phyloP scores from a whole-genome alignment of 2,797 vertebrate genomes.

The Bovichtus diacanthus region DNA sequence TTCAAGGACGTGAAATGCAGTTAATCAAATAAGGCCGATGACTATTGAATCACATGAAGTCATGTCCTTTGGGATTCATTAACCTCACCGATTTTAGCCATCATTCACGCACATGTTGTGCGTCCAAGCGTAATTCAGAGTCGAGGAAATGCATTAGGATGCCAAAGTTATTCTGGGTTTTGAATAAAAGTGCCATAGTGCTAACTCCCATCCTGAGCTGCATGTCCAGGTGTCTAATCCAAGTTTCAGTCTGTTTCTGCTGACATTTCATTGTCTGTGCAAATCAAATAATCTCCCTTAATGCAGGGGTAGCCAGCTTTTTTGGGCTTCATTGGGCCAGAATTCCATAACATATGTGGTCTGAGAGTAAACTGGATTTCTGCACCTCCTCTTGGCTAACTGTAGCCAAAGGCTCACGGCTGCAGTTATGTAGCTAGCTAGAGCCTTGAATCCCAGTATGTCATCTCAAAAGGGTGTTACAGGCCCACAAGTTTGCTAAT shows the following conservation, averaged over 20 bases:
- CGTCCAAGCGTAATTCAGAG: not conserved
- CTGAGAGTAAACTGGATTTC: too few species aligned
- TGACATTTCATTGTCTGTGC: slow-evolving; percentile 7
- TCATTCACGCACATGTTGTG: slow-evolving; percentile 6
- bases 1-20: slow-evolving; percentile 26
- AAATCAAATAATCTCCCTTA: slow-evolving; percentile 23
- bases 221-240: not conserved
- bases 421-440: too few species aligned
- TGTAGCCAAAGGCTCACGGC: too few species aligned
- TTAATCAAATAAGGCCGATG: slow-evolving; percentile 18
- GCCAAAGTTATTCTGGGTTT: not conserved
- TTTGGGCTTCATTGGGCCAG: too few species aligned
- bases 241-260: slow-evolving; percentile 13
- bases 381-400: too few species aligned
- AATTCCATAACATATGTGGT: too few species aligned
- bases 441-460: too few species aligned
- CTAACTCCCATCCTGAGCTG: not conserved
- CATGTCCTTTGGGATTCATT: slow-evolving; percentile 23
- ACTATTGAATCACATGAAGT: slow-evolving; percentile 14
- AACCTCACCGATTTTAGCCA: not conserved
- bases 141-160: not conserved
- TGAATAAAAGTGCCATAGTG: not conserved
- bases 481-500: too few species aligned
- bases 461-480: too few species aligned
- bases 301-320: too few species aligned